Evolutionary conservation across 2,797 vertebrate genomes (phyloP).

Genomic region (Halcyon leucocephala): DNA sequence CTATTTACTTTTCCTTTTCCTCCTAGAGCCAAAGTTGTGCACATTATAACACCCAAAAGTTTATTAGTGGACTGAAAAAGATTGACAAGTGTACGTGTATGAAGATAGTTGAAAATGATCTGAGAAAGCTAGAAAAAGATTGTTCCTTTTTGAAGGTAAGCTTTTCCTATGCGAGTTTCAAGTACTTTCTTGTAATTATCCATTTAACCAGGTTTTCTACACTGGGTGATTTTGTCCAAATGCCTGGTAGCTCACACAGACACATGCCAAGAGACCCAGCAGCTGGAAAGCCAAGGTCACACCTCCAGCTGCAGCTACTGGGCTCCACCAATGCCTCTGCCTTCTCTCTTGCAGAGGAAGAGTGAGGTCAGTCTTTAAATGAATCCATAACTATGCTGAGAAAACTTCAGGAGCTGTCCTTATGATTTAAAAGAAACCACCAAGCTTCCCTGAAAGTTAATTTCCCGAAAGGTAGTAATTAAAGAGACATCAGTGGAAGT

Average conservation of each 20-base stretch:
- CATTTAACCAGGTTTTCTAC: not conserved
- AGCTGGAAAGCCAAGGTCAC: not conserved
- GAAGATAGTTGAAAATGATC: fast-evolving
- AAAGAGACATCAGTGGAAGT: not conserved
- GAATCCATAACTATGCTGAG: not conserved
- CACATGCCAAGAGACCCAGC: not conserved
- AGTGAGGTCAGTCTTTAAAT: not conserved
- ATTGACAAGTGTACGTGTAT: fast-evolving
- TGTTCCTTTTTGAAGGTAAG: constrained; percentile 9
- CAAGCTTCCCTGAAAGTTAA: not conserved
- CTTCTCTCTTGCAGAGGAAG: not conserved
- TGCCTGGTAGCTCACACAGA: not conserved
- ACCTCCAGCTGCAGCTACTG: not conserved
- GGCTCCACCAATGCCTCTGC: not conserved
- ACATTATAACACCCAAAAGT: fast-evolving
- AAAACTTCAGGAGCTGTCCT: not conserved
- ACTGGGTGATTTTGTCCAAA: not conserved
- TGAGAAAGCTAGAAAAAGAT: fast-evolving
- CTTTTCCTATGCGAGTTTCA: not conserved
- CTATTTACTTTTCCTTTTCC: not conserved
- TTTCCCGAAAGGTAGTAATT: not conserved
- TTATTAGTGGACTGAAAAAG: not conserved
- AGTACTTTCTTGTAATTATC: not conserved
- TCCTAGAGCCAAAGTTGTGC: not conserved
- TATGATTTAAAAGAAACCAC: not conserved